phyloP scores from a whole-genome alignment of 2,888 invertebrate genomes.

The Caenorhabditis wallacei region DNA sequence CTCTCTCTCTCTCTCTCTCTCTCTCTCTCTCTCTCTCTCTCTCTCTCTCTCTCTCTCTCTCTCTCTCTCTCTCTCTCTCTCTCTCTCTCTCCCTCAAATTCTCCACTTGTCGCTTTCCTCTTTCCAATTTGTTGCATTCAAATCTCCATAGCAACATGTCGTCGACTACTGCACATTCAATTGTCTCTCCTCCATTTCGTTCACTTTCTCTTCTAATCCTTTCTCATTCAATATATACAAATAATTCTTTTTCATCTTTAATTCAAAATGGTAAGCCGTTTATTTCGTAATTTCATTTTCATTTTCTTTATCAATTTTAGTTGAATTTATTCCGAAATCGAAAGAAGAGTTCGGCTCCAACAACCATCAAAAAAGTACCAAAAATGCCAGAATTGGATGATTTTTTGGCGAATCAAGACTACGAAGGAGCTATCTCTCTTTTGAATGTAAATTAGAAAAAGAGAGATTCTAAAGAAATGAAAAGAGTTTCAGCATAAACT shows the following conservation, averaged over 20 bases:
- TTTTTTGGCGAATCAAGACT: slow-evolving; percentile 92
- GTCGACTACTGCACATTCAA: slow-evolving; percentile 3
- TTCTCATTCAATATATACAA: not conserved
- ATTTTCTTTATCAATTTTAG: slow-evolving; percentile 6
- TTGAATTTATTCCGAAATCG: slow-evolving; percentile 28
- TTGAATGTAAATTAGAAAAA: slow-evolving; percentile 88
- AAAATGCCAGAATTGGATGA: slow-evolving; percentile 90
- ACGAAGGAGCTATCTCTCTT: slow-evolving; percentile 94
- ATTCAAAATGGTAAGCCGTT: slow-evolving; percentile 25
- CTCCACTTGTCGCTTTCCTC: slow-evolving; percentile 19
- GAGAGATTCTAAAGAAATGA: not conserved
- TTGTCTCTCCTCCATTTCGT: slow-evolving; percentile 21
- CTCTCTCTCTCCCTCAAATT: not conserved
- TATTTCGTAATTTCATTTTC: not conserved
- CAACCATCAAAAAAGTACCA: slow-evolving; percentile 48
- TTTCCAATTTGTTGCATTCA: slow-evolving; percentile 48
- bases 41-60: no score
- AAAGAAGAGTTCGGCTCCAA: slow-evolving; percentile 26
- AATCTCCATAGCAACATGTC: slow-evolving; percentile 55
- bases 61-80: no score
- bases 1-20: not conserved
- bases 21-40: not conserved
- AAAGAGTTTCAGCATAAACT: slow-evolving; percentile 67
- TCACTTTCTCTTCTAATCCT: slow-evolving; percentile 23
- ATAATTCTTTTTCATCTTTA: not conserved